Conservation (phyloP, 2,113 vertebrate species). For the Australoheros scitulus region DNA sequence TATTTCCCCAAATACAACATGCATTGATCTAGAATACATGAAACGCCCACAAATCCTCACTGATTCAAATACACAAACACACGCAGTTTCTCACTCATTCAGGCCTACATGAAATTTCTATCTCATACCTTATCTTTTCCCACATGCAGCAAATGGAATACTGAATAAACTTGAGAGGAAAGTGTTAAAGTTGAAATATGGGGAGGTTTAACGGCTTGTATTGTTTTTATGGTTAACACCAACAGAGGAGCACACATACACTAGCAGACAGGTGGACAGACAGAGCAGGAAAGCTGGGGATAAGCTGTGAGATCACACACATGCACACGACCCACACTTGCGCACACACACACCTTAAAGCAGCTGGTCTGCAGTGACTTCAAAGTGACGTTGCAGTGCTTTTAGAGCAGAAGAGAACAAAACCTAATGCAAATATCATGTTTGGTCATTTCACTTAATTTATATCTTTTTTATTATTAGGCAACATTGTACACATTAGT, state of each 20-base stretch:
- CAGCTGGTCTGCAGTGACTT: constrained; percentile 37
- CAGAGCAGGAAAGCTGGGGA: constrained; percentile 21
- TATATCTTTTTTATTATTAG: not conserved
- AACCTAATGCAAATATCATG: constrained; percentile 8
- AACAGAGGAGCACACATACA: constrained; percentile 45
- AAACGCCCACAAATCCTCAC: constrained; percentile 32
- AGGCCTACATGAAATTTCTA: constrained; percentile 30
- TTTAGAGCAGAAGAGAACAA: constrained; percentile 7
- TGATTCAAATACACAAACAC: constrained; percentile 22
- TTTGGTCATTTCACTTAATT: constrained; percentile 13
- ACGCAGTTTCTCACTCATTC: constrained; percentile 7
- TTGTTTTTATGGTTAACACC: constrained; percentile 68
- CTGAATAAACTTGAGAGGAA: constrained; percentile 53
- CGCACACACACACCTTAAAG: not conserved
- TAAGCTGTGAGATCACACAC: not conserved
- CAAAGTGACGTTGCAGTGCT: constrained; percentile 26
- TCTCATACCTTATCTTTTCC: constrained; percentile 47
- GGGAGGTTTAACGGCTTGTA: constrained; percentile 58
- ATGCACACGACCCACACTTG: not conserved
- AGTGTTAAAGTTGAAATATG: constrained; percentile 62
- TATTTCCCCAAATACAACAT: constrained; percentile 60
- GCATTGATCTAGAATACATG: constrained; percentile 58
- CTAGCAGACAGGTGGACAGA: constrained; percentile 44
- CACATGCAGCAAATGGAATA: constrained; percentile 47
- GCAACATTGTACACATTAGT: not conserved